Evolutionary conservation across 1,140 invertebrate species (phyloP).

Genomic region (Aphaenogaster ashmeadi): DNA sequence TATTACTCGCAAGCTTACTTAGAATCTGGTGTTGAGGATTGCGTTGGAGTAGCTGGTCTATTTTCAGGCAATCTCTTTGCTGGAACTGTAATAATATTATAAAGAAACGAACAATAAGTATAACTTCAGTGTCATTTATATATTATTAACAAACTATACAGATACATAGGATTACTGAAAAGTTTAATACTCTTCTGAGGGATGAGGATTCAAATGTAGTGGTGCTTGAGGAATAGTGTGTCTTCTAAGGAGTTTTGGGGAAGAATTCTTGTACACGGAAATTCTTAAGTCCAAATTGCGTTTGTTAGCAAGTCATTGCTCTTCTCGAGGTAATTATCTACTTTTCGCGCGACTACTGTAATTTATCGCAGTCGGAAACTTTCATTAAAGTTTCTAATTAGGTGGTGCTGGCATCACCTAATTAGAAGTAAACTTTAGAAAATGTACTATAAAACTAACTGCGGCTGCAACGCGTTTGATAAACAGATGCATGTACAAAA

Average conservation of each 20-base stretch:
- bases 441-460: constrained; percentile 73
- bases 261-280: constrained; percentile 60
- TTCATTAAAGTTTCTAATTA: constrained; percentile 81
- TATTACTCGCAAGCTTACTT: constrained; percentile 70
- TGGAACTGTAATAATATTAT: constrained; percentile 77
- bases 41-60: constrained; percentile 75
- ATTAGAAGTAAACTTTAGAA: constrained; percentile 77
- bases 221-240: constrained; percentile 39
- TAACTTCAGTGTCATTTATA: not conserved
- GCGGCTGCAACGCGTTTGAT: constrained; percentile 57
- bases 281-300: constrained; percentile 79
- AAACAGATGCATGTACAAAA: constrained; percentile 25
- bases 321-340: constrained; percentile 82
- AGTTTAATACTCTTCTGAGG: constrained; percentile 3
- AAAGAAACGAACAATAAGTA: not conserved
- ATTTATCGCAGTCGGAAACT: constrained; percentile 75
- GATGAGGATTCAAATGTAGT: not conserved
- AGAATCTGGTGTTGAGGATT: constrained; percentile 62
- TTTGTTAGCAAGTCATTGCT: constrained; percentile 82
- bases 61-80: constrained; percentile 78
- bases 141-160: not conserved
- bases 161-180: constrained; percentile 1
- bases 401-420: constrained; percentile 72
- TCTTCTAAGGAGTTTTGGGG: constrained; percentile 45
- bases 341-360: constrained; percentile 75